Percentiles rank a stretch among this genome's conserved stretches.
Evolutionary conservation across 2,113 vertebrate genomes (phyloP).

Genomic region (Philantomba maxwellii): DNA sequence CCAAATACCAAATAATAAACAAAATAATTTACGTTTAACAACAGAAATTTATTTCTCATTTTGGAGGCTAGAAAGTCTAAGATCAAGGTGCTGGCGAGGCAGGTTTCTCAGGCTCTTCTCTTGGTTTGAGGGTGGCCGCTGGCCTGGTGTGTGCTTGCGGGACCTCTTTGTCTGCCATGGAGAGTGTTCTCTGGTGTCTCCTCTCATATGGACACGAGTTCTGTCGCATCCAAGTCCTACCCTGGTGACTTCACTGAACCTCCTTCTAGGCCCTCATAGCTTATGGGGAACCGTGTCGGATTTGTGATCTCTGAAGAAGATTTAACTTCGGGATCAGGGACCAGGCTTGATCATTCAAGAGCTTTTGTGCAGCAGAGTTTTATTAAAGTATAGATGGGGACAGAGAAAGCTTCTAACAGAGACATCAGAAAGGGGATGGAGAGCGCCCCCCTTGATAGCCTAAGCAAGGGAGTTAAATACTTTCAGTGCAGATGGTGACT

Average conservation of each 20-base stretch:
- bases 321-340: neutral
- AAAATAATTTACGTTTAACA: neutral
- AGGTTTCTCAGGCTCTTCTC: neutral
- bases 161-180: neutral
- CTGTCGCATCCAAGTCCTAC: neutral
- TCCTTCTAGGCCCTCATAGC: neutral
- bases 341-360: neutral
- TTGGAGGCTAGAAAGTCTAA: neutral
- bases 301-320: neutral
- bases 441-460: accelerated
- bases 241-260: neutral
- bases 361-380: neutral
- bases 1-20: neutral
- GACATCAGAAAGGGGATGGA: neutral
- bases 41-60: neutral
- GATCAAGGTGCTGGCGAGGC: too few relatives aligned
- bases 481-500: too few relatives aligned
- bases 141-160: neutral
- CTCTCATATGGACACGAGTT: neutral
- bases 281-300: neutral
- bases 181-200: neutral
- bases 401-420: neutral
- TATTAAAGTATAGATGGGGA: neutral
- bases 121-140: neutral
- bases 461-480: neutral